Evolutionary conservation across 2,113 vertebrate genomes (phyloP).

Genomic region (Oenanthe melanoleuca): DNA sequence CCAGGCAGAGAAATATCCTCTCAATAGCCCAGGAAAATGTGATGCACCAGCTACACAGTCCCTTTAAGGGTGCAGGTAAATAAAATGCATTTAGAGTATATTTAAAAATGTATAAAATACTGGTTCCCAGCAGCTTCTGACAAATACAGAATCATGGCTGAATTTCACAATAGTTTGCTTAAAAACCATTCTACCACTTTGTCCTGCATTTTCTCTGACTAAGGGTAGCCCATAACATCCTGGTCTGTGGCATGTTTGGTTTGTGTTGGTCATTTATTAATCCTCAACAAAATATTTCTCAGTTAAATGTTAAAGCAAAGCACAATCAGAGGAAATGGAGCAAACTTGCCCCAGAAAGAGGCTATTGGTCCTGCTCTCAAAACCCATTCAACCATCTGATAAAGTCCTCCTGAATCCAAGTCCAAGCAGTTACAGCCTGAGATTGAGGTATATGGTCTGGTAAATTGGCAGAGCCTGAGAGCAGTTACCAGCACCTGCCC

Average conservation of each 20-base stretch:
- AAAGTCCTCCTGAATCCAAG: slow-evolving; percentile 15
- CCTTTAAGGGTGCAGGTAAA: neutral
- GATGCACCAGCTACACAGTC: neutral
- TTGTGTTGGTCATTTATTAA: slow-evolving; percentile 33
- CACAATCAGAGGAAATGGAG: neutral
- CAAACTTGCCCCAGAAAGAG: neutral
- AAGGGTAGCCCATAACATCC: neutral
- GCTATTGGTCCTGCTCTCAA: neutral
- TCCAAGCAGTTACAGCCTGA: neutral
- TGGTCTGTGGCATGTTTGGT: neutral
- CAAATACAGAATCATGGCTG: neutral
- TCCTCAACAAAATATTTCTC: neutral
- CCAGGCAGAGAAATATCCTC: neutral
- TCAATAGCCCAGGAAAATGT: neutral
- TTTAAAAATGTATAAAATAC: neutral
- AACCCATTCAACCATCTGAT: neutral
- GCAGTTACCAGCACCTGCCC: slow-evolving; percentile 61
- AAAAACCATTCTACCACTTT: neutral
- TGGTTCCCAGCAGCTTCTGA: neutral
- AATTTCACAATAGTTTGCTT: neutral
- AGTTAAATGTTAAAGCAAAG: slow-evolving; percentile 31
- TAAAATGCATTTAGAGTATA: fast-evolving
- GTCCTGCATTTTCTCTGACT: neutral
- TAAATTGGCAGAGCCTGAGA: slow-evolving; percentile 56
- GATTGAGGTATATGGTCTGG: slow-evolving; percentile 26